phyloP scores from a whole-genome alignment of 2,113 vertebrate species.

The Lota lota region DNA sequence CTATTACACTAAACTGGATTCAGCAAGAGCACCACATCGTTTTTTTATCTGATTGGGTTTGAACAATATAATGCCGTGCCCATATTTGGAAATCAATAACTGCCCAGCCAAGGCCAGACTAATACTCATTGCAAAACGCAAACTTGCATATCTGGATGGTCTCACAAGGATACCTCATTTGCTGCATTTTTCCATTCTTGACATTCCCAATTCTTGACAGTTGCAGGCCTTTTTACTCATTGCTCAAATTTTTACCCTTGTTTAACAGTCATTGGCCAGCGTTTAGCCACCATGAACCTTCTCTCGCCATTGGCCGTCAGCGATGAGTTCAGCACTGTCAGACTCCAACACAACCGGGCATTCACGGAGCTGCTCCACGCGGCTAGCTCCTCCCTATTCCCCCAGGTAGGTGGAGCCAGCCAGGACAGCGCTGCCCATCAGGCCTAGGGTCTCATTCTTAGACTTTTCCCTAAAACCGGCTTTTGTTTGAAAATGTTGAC shows the following conservation, averaged over 20 bases:
- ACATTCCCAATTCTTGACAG: too few relatives aligned
- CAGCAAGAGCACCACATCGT: too few relatives aligned
- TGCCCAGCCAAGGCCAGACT: too few relatives aligned
- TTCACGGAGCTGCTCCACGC: slow-evolving; percentile 85
- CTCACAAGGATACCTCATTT: too few relatives aligned
- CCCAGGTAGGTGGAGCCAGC: slow-evolving; percentile 60
- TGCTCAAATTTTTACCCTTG: neutral
- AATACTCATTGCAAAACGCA: too few relatives aligned
- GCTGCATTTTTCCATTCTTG: too few relatives aligned
- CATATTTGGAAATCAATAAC: too few relatives aligned
- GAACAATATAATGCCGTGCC: too few relatives aligned
- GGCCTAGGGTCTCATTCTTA: neutral
- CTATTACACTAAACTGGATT: too few relatives aligned
- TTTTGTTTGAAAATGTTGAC: too few relatives aligned
- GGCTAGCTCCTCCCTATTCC: slow-evolving; percentile 65
- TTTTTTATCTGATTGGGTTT: too few relatives aligned
- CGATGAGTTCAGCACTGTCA: slow-evolving; percentile 91
- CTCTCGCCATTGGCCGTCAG: slow-evolving; percentile 89
- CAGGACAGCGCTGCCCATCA: neutral
- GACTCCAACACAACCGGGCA: slow-evolving; percentile 90
- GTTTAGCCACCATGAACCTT: slow-evolving; percentile 85
- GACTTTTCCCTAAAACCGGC: neutral
- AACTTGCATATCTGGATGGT: too few relatives aligned
- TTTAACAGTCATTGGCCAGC: slow-evolving; percentile 85
- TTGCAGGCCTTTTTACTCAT: neutral